Evolutionary conservation across 2,888 invertebrate genomes (phyloP), one percentile per base, ranked within the genome.

Genomic region (Rotaria macrura): DNA sequence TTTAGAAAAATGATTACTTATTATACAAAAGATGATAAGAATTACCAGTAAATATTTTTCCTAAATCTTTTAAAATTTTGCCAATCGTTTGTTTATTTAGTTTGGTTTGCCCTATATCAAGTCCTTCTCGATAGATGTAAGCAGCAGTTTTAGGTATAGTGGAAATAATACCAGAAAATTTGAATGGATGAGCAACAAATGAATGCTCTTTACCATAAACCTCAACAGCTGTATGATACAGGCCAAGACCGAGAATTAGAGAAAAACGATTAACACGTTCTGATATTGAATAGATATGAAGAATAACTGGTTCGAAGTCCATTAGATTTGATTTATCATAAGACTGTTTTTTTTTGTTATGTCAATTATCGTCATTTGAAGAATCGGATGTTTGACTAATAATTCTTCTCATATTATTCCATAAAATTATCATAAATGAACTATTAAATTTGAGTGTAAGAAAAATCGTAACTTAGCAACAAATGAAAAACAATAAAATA

Each of bases 141-240:
- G 54, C 54, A 54, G 57, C 29, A n/a, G 57, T 57, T 57, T 57
- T 57, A 10, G 57, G 57, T 7, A 10, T 57, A n/a, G 29, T 57
- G n/a, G 57, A 29, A 57, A 57, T 29, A 57, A 79, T 79, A 12
- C 79, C 40, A 79, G 40, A 12, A n/a, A 79, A 79, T 43, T 79
- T 79, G 23, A 79, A 79, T 79, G 79, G 79, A 79, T 79, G 40
- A 23, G 40, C 38, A 79, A 79, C 29, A 79, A 79, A 79, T 40
- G 79, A 23, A 25, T 47, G n/a, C 40, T 79, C 79, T 47, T 40
- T 29, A 40, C 79, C 79, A n/a, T 79, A 79, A 20, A 79, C 40
- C 14, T 79, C 43, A 43, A 79, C 40, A 25, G 79, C 79, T 40
- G 79, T 25, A 40, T 79, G 79, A 47, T 79, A 79, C 9, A 79